Conservation (phyloP, 1,140 invertebrate genomes). For the Rhagoletis pomonella region DNA sequence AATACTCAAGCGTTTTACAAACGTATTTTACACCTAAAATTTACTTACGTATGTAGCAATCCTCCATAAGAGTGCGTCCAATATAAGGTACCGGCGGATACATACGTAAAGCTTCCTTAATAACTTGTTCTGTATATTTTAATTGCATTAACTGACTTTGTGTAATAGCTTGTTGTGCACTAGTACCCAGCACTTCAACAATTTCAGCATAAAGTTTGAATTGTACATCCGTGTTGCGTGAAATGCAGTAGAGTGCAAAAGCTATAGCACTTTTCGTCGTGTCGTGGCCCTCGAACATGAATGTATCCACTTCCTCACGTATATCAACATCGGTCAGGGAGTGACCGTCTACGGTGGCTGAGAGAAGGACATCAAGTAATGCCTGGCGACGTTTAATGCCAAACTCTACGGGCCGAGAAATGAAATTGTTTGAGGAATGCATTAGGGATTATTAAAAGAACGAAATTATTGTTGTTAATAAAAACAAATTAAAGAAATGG, state of each 20-base stretch:
- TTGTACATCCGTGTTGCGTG: conserved; percentile 68
- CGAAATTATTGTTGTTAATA: too few relatives aligned
- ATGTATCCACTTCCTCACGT: conserved; percentile 82
- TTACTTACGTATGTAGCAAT: conserved; percentile 54
- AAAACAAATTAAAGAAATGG: too few relatives aligned
- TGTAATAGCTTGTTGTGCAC: conserved; percentile 67
- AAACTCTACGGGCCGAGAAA: neutral
- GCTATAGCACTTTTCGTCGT: conserved; percentile 55
- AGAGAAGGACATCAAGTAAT: conserved; percentile 84
- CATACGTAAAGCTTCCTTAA: conserved; percentile 75
- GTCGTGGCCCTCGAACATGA: conserved; percentile 80
- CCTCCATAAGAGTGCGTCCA: conserved; percentile 72
- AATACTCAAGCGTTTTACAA: neutral
- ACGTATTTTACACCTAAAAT: conserved; percentile 4
- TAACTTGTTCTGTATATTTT: conserved; percentile 76
- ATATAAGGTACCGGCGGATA: conserved; percentile 77
- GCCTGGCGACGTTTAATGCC: conserved; percentile 78
- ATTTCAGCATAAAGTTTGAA: conserved; percentile 77
- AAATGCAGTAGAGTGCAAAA: conserved; percentile 55
- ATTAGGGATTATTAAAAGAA: too few relatives aligned
- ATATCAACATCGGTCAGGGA: conserved; percentile 79
- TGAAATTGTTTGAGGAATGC: too few relatives aligned
- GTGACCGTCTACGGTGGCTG: conserved; percentile 76
- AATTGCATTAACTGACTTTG: conserved; percentile 72
- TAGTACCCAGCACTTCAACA: conserved; percentile 74